These are phyloP conservation scores for Hetaerina americana DNA, from an alignment of 1,140 invertebrate species.

Conservation along the genomic window DNA sequence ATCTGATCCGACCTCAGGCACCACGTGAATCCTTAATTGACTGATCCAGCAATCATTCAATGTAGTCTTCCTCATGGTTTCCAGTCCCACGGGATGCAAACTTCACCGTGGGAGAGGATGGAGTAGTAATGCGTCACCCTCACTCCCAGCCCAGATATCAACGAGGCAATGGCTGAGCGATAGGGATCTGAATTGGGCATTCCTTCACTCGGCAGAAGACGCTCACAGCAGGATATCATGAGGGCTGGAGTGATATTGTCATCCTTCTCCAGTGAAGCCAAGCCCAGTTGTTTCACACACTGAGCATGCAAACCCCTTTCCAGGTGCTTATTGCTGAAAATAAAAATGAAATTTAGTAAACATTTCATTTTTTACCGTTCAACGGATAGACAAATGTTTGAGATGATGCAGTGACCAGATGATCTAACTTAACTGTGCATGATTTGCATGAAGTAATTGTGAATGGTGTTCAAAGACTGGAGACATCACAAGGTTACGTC, in stretches of 20 bases:
- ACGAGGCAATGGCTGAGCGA: constrained; percentile 13
- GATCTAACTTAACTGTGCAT: too few relatives aligned
- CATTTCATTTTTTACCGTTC: too few relatives aligned
- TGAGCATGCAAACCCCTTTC: constrained; percentile 53
- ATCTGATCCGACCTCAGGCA: too few relatives aligned
- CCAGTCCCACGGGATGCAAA: constrained; percentile 90
- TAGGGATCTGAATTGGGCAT: constrained; percentile 15
- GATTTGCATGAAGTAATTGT: too few relatives aligned
- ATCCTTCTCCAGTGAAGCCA: constrained; percentile 66
- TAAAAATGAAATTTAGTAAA: constrained; percentile 15
- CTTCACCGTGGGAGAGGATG: constrained; percentile 73
- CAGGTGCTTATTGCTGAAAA: constrained; percentile 57
- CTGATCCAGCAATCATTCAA: too few relatives aligned
- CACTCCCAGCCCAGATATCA: constrained; percentile 44
- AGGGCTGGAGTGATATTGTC: constrained; percentile 77
- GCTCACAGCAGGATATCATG: constrained; percentile 72
- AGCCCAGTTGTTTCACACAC: constrained; percentile 48
- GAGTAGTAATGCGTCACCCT: constrained; percentile 84
- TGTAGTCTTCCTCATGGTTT: too few relatives aligned
- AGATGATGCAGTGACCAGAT: too few relatives aligned
- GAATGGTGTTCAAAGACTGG: too few relatives aligned
- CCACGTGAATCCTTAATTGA: too few relatives aligned
- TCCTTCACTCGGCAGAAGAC: constrained; percentile 37
- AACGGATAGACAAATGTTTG: too few relatives aligned
- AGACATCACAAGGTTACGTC: too few relatives aligned